Percentiles rank a stretch among this genome's conserved stretches.
phyloP scores from a whole-genome alignment of 2,888 invertebrate genomes.

The Acanthosepion pharaonis region DNA sequence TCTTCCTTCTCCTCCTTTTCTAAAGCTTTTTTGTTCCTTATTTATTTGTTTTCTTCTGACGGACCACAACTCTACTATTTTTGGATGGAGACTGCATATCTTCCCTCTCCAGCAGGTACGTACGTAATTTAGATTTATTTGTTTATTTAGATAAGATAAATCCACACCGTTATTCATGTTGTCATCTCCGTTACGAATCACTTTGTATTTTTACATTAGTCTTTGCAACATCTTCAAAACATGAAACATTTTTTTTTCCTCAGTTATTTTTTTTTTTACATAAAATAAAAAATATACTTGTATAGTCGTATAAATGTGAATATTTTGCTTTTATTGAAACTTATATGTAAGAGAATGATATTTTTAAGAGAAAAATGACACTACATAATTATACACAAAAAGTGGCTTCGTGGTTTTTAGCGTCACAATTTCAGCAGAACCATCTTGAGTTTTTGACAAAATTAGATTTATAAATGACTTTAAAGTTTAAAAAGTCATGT shows the following conservation, averaged over 20 bases:
- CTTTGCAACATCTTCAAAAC: neutral
- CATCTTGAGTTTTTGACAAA: too few species aligned
- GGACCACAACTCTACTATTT: neutral
- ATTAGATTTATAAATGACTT: too few species aligned
- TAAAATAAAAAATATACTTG: neutral
- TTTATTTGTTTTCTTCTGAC: neutral
- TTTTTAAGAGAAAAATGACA: too few species aligned
- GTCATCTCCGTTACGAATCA: neutral
- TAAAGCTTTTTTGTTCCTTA: neutral
- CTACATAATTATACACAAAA: too few species aligned
- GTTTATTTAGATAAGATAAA: neutral
- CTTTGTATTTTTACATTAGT: neutral
- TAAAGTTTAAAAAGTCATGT: too few species aligned
- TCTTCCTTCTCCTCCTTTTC: neutral
- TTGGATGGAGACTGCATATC: slow-evolving; percentile 21
- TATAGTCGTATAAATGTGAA: neutral
- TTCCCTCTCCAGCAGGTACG: neutral
- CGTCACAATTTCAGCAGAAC: too few species aligned
- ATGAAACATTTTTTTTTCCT: neutral
- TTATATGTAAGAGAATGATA: neutral
- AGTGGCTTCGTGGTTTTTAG: too few species aligned
- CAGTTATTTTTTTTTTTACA: neutral
- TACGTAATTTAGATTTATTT: neutral
- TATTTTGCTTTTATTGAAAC: neutral
- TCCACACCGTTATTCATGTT: neutral